A percentile compares a stretch with the other conserved stretches of the same genome.
These are phyloP conservation scores for Eupithecia subfuscata DNA, from an alignment of 2,888 invertebrate species.

Conservation along the genomic window DNA sequence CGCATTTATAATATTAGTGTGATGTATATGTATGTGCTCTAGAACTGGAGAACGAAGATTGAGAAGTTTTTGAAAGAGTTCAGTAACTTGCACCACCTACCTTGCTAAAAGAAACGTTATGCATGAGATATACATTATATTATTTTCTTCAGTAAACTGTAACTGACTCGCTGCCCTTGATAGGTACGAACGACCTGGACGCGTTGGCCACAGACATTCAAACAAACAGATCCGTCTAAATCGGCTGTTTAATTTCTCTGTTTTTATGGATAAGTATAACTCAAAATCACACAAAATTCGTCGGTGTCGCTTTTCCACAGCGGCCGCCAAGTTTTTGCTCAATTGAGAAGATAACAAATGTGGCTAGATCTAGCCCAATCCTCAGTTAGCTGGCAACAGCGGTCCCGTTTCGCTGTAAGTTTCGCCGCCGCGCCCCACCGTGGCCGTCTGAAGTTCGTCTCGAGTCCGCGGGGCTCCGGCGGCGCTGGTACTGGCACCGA, in stretches of 20 bases:
- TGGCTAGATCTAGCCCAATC: conserved; percentile 9
- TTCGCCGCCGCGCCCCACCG: conserved; percentile 12
- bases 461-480: background rate
- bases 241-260: background rate
- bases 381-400: background rate
- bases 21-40: too few relatives aligned
- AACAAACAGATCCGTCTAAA: background rate
- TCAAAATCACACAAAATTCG: background rate
- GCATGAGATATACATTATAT: background rate
- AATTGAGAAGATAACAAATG: background rate
- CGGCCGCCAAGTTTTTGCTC: background rate
- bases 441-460: conserved; percentile 12
- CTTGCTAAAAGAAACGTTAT: background rate
- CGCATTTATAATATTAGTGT: too few relatives aligned
- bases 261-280: background rate
- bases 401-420: conserved; percentile 18
- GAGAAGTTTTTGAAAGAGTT: background rate
- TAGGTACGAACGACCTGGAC: background rate
- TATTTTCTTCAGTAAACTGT: background rate
- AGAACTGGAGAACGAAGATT: background rate
- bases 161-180: background rate
- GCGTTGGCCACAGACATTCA: background rate
- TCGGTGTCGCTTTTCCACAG: background rate
- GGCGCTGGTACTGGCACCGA: too few relatives aligned
- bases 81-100: background rate